A percentile compares a stretch with the other conserved stretches of the same genome.
Evolutionary conservation across 2,888 invertebrate genomes (phyloP).

Genomic region (Spicauda simplicius): DNA sequence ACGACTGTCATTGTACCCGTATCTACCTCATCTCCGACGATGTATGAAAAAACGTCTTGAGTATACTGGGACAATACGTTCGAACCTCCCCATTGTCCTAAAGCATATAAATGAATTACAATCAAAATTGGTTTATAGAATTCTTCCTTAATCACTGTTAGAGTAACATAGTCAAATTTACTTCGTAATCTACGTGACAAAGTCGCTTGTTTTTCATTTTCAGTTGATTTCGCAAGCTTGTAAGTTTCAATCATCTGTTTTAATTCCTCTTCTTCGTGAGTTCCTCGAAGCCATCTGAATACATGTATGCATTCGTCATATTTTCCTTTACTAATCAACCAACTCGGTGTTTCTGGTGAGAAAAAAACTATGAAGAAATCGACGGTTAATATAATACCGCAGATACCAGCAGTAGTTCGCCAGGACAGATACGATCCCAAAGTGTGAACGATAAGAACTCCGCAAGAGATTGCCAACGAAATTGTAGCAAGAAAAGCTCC

Average conservation of each 20-base stretch:
- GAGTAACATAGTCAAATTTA: slow-evolving; percentile 50
- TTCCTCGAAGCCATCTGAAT: slow-evolving; percentile 82
- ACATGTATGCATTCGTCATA: slow-evolving; percentile 78
- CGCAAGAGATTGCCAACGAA: slow-evolving; percentile 81
- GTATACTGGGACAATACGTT: slow-evolving; percentile 60
- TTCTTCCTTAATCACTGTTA: slow-evolving; percentile 52
- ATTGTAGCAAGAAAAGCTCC: slow-evolving; percentile 84
- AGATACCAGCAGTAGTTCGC: slow-evolving; percentile 78
- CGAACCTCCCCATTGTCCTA: slow-evolving; percentile 62
- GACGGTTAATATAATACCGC: slow-evolving; percentile 66
- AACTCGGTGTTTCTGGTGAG: slow-evolving; percentile 86
- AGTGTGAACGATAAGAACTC: slow-evolving; percentile 83
- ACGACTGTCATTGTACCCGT: slow-evolving; percentile 55
- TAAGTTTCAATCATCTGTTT: slow-evolving; percentile 61
- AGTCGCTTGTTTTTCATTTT: slow-evolving; percentile 7
- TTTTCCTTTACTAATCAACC: slow-evolving; percentile 83
- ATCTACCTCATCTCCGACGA: slow-evolving; percentile 55
- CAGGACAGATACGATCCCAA: slow-evolving; percentile 84
- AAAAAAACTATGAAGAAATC: slow-evolving; percentile 64
- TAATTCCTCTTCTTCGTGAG: slow-evolving; percentile 64
- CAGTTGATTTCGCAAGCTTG: slow-evolving; percentile 49
- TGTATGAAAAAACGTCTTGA: slow-evolving; percentile 53
- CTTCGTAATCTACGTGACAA: neutral
- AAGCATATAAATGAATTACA: slow-evolving; percentile 60
- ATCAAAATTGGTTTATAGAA: slow-evolving; percentile 65